Conservation (phyloP, 92 coral and sea anemone species). For the Palythoa heliodiscus region DNA sequence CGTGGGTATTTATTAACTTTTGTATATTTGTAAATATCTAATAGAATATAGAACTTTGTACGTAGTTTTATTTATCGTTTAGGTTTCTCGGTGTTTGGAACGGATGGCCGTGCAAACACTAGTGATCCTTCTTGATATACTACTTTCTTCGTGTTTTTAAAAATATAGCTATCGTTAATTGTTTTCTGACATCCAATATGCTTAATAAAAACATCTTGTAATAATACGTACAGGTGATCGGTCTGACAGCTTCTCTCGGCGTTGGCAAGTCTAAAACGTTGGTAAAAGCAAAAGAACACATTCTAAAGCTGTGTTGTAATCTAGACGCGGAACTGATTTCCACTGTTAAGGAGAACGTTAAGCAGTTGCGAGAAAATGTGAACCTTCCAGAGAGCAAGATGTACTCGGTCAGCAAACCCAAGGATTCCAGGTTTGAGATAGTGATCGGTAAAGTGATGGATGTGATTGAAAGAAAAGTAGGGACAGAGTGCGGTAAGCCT, state of each 20-base stretch:
- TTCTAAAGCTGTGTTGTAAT: slow-evolving; percentile 78
- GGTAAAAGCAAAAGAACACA: slow-evolving; percentile 72
- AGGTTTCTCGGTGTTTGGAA: too few relatives aligned
- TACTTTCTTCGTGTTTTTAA: too few relatives aligned
- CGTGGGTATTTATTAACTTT: too few relatives aligned
- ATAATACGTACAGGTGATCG: slow-evolving; percentile 58
- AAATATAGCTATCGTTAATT: too few relatives aligned
- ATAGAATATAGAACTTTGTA: too few relatives aligned
- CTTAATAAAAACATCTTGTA: too few relatives aligned
- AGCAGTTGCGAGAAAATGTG: slow-evolving; percentile 53
- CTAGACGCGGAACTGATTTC: slow-evolving; percentile 73
- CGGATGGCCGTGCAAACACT: too few relatives aligned
- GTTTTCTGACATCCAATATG: too few relatives aligned
- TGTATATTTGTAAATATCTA: too few relatives aligned
- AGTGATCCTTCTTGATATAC: too few relatives aligned
- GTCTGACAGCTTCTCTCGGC: slow-evolving; percentile 96
- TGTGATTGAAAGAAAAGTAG: slow-evolving; percentile 55
- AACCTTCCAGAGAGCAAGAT: slow-evolving; percentile 62
- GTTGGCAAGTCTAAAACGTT: slow-evolving; percentile 81
- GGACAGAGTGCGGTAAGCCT: slow-evolving; percentile 39
- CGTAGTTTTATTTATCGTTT: too few relatives aligned
- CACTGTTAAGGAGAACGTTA: slow-evolving; percentile 64
- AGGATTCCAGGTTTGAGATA: slow-evolving; percentile 54
- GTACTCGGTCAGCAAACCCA: slow-evolving; percentile 45
- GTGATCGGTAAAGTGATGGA: slow-evolving; percentile 72